Percentiles rank a stretch among this genome's conserved stretches.
phyloP scores from a whole-genome alignment of 1,140 invertebrate species.

The Drosophila suzukii region DNA sequence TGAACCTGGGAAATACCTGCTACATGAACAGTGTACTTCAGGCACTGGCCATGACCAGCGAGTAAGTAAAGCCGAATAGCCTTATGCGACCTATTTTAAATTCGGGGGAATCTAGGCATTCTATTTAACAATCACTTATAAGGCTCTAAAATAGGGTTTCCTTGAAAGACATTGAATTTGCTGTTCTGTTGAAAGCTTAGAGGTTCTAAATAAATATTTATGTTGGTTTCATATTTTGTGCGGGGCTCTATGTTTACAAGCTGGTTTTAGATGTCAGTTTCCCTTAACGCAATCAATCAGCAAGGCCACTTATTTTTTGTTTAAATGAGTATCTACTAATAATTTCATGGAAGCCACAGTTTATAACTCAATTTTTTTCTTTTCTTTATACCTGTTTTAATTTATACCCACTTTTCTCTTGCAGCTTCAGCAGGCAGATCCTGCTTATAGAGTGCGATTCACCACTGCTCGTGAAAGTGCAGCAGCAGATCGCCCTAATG shows the following conservation, averaged over 20 bases:
- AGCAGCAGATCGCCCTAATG: slow-evolving; percentile 90
- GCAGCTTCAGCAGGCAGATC: slow-evolving; percentile 86
- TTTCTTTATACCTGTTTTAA: background rate
- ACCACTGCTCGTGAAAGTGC: slow-evolving; percentile 88
- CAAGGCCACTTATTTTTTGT: background rate
- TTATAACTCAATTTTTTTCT: no score
- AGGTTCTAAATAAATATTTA: background rate
- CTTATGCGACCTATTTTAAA: no score
- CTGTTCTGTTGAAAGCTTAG: no score
- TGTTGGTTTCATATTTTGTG: background rate
- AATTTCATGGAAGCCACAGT: no score
- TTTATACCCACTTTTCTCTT: background rate
- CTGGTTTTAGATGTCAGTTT: background rate
- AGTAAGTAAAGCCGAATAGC: slow-evolving; percentile 86
- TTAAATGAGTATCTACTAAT: background rate
- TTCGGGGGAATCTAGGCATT: no score
- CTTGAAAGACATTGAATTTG: no score
- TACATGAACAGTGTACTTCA: slow-evolving; percentile 95
- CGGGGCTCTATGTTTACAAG: background rate
- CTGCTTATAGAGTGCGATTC: slow-evolving; percentile 85
- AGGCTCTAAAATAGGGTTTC: no score
- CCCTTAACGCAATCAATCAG: background rate
- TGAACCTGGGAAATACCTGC: slow-evolving; percentile 94
- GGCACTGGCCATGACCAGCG: slow-evolving; percentile 91
- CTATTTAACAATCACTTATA: no score